phyloP scores from a whole-genome alignment of 2,113 vertebrate species.

The Microcebus jonahi region DNA sequence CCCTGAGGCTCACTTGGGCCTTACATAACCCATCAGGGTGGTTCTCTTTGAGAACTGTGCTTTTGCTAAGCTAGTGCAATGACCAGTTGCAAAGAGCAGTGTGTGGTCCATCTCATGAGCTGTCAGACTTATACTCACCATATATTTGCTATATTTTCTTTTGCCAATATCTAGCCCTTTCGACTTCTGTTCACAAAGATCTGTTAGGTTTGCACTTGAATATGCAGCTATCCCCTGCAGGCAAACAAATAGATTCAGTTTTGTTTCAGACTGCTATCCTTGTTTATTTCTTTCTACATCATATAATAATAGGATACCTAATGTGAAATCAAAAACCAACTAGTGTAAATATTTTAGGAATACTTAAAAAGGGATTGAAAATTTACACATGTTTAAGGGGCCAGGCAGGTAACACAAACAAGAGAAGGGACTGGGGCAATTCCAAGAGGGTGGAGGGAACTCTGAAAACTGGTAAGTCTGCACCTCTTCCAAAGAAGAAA shows the following conservation, averaged over 20 bases:
- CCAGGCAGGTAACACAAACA: background rate
- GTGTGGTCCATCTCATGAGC: background rate
- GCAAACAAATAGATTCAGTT: background rate
- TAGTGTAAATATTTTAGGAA: background rate
- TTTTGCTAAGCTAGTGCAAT: background rate
- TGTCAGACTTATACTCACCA: background rate
- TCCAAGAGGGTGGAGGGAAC: fast-evolving
- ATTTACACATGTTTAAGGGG: background rate
- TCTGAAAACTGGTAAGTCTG: background rate
- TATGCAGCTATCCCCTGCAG: background rate
- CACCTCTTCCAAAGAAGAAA: background rate
- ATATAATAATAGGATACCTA: background rate
- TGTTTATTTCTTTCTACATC: background rate
- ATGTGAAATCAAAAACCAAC: background rate
- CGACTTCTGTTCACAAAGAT: background rate
- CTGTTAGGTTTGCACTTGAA: background rate
- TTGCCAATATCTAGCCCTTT: background rate
- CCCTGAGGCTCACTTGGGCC: background rate
- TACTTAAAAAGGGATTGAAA: background rate
- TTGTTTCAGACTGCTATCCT: background rate
- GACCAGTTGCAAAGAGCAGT: background rate
- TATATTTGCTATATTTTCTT: background rate
- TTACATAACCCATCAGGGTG: fast-evolving
- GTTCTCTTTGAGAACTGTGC: background rate
- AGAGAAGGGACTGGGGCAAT: background rate